Conservation (phyloP, 2,888 invertebrate genomes). For the Therioaphis trifolii region DNA sequence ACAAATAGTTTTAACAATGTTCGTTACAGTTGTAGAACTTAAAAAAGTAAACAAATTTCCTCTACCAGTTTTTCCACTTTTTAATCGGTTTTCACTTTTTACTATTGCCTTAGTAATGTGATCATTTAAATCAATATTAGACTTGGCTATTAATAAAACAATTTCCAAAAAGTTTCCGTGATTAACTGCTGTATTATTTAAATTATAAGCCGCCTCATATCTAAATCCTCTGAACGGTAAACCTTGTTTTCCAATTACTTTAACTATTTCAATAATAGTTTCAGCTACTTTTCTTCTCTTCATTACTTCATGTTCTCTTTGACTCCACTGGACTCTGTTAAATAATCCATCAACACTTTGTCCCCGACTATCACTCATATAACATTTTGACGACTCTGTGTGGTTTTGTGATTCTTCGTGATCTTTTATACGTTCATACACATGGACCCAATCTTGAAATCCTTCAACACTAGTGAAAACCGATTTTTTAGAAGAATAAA, state of each 20-base stretch:
- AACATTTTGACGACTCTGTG: slow-evolving; percentile 12
- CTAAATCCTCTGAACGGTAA: slow-evolving; percentile 13
- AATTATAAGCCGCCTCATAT: neutral
- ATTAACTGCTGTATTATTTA: slow-evolving; percentile 9
- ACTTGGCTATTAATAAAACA: slow-evolving; percentile 11
- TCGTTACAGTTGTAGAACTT: slow-evolving; percentile 56
- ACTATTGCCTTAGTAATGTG: slow-evolving; percentile 29
- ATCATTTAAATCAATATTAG: slow-evolving; percentile 25
- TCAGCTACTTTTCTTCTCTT: slow-evolving; percentile 8
- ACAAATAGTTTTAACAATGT: slow-evolving; percentile 53
- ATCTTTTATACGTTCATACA: slow-evolving; percentile 9
- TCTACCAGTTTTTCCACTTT: slow-evolving; percentile 42
- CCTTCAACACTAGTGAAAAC: slow-evolving; percentile 16
- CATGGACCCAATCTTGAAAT: neutral
- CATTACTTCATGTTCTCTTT: slow-evolving; percentile 30
- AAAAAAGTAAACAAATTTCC: slow-evolving; percentile 57
- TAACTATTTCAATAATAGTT: slow-evolving; percentile 19
- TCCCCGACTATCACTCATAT: neutral
- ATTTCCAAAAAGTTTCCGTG: slow-evolving; percentile 47
- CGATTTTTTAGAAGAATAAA: slow-evolving; percentile 8
- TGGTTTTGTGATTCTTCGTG: slow-evolving; percentile 20
- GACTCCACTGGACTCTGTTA: slow-evolving; percentile 6
- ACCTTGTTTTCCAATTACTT: slow-evolving; percentile 59
- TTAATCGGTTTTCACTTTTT: slow-evolving; percentile 22
- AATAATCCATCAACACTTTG: slow-evolving; percentile 16